Conservation (phyloP, 2,113 vertebrate genomes). For the Apodemus sylvaticus region DNA sequence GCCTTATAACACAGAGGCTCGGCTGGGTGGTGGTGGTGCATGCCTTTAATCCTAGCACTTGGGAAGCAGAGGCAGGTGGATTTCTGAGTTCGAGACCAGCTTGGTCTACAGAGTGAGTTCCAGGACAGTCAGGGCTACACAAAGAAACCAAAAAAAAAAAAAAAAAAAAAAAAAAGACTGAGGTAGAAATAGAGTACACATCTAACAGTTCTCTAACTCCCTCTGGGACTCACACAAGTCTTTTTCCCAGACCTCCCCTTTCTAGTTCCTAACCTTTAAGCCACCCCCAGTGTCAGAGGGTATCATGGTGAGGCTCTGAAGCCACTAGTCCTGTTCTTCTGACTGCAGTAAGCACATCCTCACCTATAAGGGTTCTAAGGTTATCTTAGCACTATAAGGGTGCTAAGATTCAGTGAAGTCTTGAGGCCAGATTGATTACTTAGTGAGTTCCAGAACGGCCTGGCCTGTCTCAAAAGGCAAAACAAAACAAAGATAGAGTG, state of each 20-base stretch:
- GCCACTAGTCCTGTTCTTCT: neutral
- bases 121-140: too few relatives aligned
- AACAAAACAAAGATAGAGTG: neutral
- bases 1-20: neutral
- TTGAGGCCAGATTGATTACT: neutral
- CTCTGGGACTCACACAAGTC: neutral
- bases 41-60: too few relatives aligned
- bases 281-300: neutral
- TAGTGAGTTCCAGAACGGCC: neutral
- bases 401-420: neutral
- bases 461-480: neutral
- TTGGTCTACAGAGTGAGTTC: too few relatives aligned
- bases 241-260: neutral
- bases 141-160: too few relatives aligned
- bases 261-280: neutral
- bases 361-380: neutral
- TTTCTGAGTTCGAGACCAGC: too few relatives aligned
- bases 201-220: neutral
- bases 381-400: too few relatives aligned
- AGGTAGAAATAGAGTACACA: neutral
- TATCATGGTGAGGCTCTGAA: fast-evolving
- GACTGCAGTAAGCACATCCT: neutral
- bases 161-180: too few relatives aligned
- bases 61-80: too few relatives aligned
- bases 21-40: too few relatives aligned